Evolutionary conservation across 2,888 invertebrate genomes (phyloP), one percentile per base, ranked within the genome.

Genomic region (Junonia oenone): DNA sequence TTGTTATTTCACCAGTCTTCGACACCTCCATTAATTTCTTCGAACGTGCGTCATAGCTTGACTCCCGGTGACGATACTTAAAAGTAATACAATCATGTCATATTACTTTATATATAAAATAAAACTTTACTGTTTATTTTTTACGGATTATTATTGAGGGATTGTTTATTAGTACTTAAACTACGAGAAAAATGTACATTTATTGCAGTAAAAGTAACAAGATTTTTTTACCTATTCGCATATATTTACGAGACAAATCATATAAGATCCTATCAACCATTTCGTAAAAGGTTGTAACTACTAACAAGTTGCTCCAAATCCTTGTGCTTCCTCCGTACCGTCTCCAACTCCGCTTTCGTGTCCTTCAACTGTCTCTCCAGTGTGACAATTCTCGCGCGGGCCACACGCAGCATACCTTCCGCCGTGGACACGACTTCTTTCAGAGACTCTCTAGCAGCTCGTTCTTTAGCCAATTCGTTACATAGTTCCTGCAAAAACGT

Each of bases 241-340:
- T n/a, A n/a, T n/a, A n/a, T n/a, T n/a, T n/a, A n/a, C n/a, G n/a
- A n/a, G n/a, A n/a, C n/a, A n/a, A n/a, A n/a, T n/a, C n/a, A n/a
- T n/a, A 22, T 3, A 22, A 22, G 5, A 2, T 22, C 5, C 5
- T 22, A 22, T 22, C 3, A 22, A 22, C 5, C 2, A 31, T 31
- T 2, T 31, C 11, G n/a, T n/a, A 31, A 33, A 13, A 5, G 5
- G 13, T 13, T 1, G n/a, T 31, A 5, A 33, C 19, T 13, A 46
- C 45, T 83, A 80, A 90, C 89, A 68, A 85, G 77, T 74, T 81
- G 82, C 68, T 89, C 88, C 63, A 84, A 73, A 59, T 89, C 90
- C 65, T 81, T 86, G 56, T 84, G 80, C 67, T 86, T 90, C 66
- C 77, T 79, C 46, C 72, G 75, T 26, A 78, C 58, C 2, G 67